Conservation (phyloP, 2,797 vertebrate genomes). For the Silurus lanzhouensis region DNA sequence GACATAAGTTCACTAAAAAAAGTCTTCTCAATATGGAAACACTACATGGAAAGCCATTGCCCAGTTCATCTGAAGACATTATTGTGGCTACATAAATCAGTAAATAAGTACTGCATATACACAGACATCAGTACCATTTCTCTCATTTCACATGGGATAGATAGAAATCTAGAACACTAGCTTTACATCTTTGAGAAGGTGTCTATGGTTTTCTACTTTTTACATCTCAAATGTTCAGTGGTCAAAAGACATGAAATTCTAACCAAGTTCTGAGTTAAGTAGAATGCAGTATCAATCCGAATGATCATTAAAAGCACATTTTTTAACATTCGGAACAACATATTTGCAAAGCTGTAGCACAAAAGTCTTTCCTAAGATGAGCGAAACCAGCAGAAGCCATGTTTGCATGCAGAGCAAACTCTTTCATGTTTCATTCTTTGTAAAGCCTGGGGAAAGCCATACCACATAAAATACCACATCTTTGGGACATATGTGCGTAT, state of each 20-base stretch:
- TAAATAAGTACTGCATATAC: neutral
- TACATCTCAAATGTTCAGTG: neutral
- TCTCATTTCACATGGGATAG: neutral
- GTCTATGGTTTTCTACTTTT: too few relatives aligned
- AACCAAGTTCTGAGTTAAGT: neutral
- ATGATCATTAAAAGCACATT: neutral
- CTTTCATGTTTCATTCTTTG: constrained; percentile 7
- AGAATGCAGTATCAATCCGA: neutral
- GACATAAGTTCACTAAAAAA: too few relatives aligned
- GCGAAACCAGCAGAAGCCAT: neutral
- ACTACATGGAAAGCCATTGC: too few relatives aligned
- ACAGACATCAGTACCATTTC: neutral
- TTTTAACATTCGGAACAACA: neutral
- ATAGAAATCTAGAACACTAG: neutral
- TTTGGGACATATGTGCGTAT: constrained; percentile 30
- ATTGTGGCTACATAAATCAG: neutral
- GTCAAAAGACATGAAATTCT: neutral
- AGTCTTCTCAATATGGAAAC: too few relatives aligned
- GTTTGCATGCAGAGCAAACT: neutral
- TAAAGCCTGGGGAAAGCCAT: neutral
- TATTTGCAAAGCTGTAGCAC: constrained; percentile 8
- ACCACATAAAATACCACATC: constrained; percentile 39
- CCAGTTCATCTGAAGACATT: neutral
- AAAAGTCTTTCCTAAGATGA: neutral
- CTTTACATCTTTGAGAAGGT: neutral